A percentile compares a stretch with the other conserved stretches of the same genome.
phyloP scores from a whole-genome alignment of 2,113 vertebrate species.

The Notothenia coriiceps region DNA sequence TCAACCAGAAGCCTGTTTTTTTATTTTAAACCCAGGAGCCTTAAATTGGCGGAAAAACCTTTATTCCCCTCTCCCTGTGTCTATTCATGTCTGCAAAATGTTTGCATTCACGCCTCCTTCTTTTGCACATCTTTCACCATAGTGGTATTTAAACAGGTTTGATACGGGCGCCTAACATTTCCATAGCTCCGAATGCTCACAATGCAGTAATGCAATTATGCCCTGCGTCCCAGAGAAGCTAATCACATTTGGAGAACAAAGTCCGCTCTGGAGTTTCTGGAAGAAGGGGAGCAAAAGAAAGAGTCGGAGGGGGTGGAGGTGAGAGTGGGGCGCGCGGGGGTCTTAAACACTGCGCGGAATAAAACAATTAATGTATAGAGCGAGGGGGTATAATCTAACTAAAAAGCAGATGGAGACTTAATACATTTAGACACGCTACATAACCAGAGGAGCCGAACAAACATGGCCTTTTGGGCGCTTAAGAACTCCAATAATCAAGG shows the following conservation, averaged over 20 bases:
- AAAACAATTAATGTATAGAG: constrained; percentile 80
- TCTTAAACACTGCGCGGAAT: constrained; percentile 76
- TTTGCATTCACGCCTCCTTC: constrained; percentile 69
- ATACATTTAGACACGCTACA: constrained; percentile 84
- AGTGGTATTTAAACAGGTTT: constrained; percentile 83
- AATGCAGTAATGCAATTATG: constrained; percentile 87
- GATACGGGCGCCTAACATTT: constrained; percentile 78
- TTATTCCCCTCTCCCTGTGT: constrained; percentile 47
- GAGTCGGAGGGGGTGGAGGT: constrained; percentile 35
- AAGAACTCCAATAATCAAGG: constrained; percentile 46
- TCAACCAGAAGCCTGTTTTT: constrained; percentile 45
- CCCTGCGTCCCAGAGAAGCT: constrained; percentile 75
- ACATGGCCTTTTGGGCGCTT: constrained; percentile 44
- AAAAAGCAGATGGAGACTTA: constrained; percentile 84
- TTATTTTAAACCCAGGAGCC: constrained; percentile 28
- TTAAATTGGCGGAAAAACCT: constrained; percentile 57
- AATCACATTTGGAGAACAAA: constrained; percentile 88
- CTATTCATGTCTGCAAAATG: constrained; percentile 78
- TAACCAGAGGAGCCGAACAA: constrained; percentile 70
- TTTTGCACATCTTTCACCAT: constrained; percentile 65
- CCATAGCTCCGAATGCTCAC: constrained; percentile 77
- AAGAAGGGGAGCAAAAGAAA: constrained; percentile 73
- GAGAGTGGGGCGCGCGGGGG: constrained; percentile 42
- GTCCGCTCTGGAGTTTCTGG: constrained; percentile 79
- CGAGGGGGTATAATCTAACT: constrained; percentile 75